Evolutionary conservation across 2,888 invertebrate species (phyloP).

Genomic region (Phengaris arion): DNA sequence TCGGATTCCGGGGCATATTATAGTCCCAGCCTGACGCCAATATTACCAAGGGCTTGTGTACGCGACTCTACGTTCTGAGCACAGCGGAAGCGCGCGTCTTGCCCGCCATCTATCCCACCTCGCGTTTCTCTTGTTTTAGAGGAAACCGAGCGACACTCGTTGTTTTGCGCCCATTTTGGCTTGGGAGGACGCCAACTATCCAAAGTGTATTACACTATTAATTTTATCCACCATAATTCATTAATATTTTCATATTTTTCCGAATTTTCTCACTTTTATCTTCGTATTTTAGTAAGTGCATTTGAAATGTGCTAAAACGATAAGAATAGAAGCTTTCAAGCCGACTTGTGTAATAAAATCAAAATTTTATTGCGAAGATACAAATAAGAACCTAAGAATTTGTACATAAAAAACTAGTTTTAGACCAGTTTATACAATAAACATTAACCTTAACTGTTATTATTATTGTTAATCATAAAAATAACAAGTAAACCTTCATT

Average conservation of each 20-base stretch:
- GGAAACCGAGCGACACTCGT: constrained; percentile 64
- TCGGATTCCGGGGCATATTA: too few species aligned
- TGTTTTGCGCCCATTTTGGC: constrained; percentile 70
- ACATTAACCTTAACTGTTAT: constrained; percentile 15
- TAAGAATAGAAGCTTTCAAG: constrained; percentile 1
- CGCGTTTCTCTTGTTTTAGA: constrained; percentile 72
- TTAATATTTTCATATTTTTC: constrained; percentile 22
- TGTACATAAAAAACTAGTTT: constrained; percentile 6
- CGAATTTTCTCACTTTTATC: constrained; percentile 1
- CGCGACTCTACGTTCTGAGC: constrained; percentile 40
- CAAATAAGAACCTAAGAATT: background rate
- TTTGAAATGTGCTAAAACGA: background rate
- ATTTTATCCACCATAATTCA: constrained; percentile 41
- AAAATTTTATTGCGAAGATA: background rate
- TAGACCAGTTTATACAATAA: background rate
- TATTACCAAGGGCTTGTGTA: constrained; percentile 14
- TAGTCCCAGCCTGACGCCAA: background rate
- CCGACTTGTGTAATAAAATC: background rate
- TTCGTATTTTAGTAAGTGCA: background rate
- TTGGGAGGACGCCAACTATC: constrained; percentile 70
- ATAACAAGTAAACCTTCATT: constrained; percentile 4
- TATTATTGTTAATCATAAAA: constrained; percentile 20
- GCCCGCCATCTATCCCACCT: constrained; percentile 72
- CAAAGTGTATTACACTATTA: constrained; percentile 48
- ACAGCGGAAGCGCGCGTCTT: constrained; percentile 68